phyloP scores from a whole-genome alignment of 92 coral and sea anemone species.

The Umimayanthus chanpuru region DNA sequence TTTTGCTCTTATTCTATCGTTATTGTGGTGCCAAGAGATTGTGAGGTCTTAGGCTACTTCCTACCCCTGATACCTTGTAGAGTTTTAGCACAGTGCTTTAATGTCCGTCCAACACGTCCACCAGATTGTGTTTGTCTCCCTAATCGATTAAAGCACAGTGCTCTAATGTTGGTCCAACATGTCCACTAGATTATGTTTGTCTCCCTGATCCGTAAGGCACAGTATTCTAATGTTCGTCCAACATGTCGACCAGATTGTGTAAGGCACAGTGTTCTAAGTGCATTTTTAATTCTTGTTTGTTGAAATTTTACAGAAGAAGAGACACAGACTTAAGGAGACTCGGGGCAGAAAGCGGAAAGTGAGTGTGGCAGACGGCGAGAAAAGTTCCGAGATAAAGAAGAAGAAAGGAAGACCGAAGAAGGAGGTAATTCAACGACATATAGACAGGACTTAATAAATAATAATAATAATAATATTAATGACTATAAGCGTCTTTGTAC shows the following conservation, averaged over 20 bases:
- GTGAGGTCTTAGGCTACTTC: not conserved
- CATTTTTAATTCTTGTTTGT: slow-evolving; percentile 19
- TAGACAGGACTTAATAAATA: no score
- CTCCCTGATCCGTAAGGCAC: not conserved
- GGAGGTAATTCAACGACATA: not conserved
- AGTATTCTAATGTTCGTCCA: not conserved
- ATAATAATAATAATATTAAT: no score
- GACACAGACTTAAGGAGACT: slow-evolving; percentile 33
- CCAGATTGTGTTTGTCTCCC: no score
- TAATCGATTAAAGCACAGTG: not conserved
- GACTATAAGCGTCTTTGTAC: no score
- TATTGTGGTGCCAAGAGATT: no score
- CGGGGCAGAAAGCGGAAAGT: slow-evolving; percentile 30
- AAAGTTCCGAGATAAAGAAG: slow-evolving; percentile 11
- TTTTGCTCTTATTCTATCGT: no score
- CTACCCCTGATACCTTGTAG: not conserved
- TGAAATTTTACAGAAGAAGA: slow-evolving; percentile 13
- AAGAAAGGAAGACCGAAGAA: slow-evolving; percentile 31
- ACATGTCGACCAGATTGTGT: not conserved
- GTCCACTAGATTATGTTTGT: not conserved
- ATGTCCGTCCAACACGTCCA: not conserved
- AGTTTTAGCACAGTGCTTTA: not conserved
- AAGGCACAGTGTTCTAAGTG: not conserved
- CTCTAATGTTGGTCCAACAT: not conserved
- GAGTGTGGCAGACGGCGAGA: not conserved